Percentiles rank a stretch among this genome's conserved stretches.
Evolutionary conservation across 2,888 invertebrate genomes (phyloP).

Genomic region (Amphipyra tragopoginis): DNA sequence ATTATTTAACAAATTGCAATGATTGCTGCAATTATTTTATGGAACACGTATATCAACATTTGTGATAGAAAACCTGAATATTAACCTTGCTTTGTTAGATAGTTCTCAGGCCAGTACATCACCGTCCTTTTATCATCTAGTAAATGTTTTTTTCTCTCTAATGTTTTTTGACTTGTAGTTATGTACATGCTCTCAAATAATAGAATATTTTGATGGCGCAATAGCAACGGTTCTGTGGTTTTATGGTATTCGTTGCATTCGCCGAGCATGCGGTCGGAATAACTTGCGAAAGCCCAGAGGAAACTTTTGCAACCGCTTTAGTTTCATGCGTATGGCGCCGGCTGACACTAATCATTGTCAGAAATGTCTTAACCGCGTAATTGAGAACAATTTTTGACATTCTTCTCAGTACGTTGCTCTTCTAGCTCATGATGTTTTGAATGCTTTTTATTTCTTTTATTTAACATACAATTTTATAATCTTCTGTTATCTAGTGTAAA

Average conservation of each 20-base stretch:
- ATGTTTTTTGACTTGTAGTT: too few species aligned
- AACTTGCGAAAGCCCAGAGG: constrained; percentile 71
- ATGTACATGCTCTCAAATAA: constrained; percentile 35
- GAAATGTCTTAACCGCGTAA: constrained; percentile 43
- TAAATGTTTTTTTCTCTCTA: too few species aligned
- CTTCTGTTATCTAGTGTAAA: too few species aligned
- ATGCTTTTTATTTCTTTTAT: too few species aligned
- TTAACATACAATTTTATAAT: too few species aligned
- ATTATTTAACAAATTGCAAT: constrained; percentile 33
- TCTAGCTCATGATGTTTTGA: not conserved
- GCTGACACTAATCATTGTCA: constrained; percentile 55
- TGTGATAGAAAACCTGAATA: constrained; percentile 3
- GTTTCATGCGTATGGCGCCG: constrained; percentile 54
- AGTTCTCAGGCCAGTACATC: too few species aligned
- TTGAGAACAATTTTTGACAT: constrained; percentile 27
- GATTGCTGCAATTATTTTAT: constrained; percentile 34
- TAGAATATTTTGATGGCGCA: constrained; percentile 58
- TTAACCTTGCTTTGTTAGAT: constrained; percentile 1
- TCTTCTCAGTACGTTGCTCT: constrained; percentile 15
- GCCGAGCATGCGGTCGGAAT: constrained; percentile 64
- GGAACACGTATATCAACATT: constrained; percentile 4
- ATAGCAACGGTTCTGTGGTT: constrained; percentile 67
- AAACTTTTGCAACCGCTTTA: constrained; percentile 73
- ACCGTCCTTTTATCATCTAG: too few species aligned
- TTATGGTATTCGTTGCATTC: constrained; percentile 68